Conservation (phyloP, 2,113 vertebrate species). For the Triplophysa tibetana region DNA sequence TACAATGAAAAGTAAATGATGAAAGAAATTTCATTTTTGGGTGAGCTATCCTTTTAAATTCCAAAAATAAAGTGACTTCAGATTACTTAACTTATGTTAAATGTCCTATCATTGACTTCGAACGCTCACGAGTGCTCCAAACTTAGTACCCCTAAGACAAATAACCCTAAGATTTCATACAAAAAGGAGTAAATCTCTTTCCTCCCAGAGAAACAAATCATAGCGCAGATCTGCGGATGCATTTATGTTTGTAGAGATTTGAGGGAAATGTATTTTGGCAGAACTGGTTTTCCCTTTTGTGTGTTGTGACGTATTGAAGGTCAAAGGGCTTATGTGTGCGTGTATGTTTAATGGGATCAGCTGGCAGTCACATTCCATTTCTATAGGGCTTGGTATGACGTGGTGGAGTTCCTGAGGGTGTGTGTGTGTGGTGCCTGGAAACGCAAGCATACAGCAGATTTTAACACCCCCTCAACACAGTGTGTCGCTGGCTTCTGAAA, state of each 20-base stretch:
- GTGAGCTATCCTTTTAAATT: no score
- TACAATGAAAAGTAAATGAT: no score
- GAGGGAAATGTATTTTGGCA: not conserved
- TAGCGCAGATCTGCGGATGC: not conserved
- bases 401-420: slow-evolving; percentile 1
- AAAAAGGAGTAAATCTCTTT: no score
- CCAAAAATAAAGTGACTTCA: no score
- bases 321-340: not conserved
- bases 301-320: not conserved
- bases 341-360: slow-evolving; percentile 3
- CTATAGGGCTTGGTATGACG: not conserved
- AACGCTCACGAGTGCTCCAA: no score
- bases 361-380: slow-evolving; percentile 1
- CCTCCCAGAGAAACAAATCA: not conserved
- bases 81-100: no score
- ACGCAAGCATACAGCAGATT: slow-evolving; percentile 38
- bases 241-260: not conserved
- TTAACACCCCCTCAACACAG: slow-evolving; percentile 42
- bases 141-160: no score
- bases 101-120: no score
- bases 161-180: no score
- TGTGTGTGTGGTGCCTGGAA: slow-evolving; percentile 61
- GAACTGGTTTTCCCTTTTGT: not conserved
- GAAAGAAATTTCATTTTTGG: no score
- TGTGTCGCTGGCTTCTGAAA: slow-evolving; percentile 43